Percentiles rank a stretch among this genome's conserved stretches.
These are phyloP conservation scores for Scaptomyza cyrtandrae DNA, from an alignment of 2,888 invertebrate genomes.

Conservation along the genomic window DNA sequence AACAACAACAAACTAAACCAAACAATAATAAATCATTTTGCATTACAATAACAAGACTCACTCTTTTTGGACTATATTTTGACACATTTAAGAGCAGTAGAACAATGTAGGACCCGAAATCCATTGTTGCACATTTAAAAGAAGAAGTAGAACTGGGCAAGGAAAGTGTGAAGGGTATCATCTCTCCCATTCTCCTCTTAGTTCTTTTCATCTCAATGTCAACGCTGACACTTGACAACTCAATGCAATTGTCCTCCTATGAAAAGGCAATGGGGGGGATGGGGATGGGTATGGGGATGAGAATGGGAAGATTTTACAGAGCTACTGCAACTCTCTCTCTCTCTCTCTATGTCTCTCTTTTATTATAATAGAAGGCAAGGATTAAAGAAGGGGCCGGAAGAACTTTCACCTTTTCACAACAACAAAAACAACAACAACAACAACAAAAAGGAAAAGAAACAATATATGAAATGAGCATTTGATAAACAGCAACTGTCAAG, in stretches of 20 bases:
- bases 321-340: slow-evolving; percentile 33
- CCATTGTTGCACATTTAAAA: slow-evolving; percentile 25
- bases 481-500: slow-evolving; percentile 50
- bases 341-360: slow-evolving; percentile 14
- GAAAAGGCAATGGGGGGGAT: not conserved
- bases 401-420: slow-evolving; percentile 74
- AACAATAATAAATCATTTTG: slow-evolving; percentile 77
- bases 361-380: slow-evolving; percentile 69
- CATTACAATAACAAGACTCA: slow-evolving; percentile 58
- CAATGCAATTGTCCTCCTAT: slow-evolving; percentile 65
- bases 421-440: no score
- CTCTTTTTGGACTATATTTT: slow-evolving; percentile 71
- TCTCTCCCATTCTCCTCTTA: not conserved
- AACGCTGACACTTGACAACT: slow-evolving; percentile 78
- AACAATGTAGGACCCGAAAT: slow-evolving; percentile 47
- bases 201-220: slow-evolving; percentile 65
- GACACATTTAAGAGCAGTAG: slow-evolving; percentile 73
- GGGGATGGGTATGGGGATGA: not conserved
- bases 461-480: slow-evolving; percentile 53
- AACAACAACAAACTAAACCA: no score
- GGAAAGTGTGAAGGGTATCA: slow-evolving; percentile 23
- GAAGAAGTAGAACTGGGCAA: slow-evolving; percentile 8
- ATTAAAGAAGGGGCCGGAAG: slow-evolving; percentile 70
- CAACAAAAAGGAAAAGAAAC: not conserved
- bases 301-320: not conserved